Conservation (phyloP, 2,113 vertebrate genomes). For the Podarcis muralis region DNA sequence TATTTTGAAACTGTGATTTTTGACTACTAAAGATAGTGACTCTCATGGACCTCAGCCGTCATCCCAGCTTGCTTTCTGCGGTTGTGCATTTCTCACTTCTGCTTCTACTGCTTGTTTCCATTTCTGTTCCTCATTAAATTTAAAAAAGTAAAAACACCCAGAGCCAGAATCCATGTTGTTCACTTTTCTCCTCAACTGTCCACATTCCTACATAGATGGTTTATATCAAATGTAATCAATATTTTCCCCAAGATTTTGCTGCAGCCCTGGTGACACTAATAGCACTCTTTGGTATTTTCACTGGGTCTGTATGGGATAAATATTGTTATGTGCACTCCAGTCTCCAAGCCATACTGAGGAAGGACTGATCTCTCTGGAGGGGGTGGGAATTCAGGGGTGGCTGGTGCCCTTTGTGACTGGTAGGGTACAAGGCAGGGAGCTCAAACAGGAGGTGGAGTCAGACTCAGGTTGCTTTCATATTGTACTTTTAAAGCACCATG, state of each 20-base stretch:
- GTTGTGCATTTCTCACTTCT: constrained; percentile 3
- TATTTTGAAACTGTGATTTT: neutral
- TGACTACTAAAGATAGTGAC: constrained; percentile 2
- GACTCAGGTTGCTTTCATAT: too few species aligned
- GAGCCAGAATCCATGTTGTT: constrained; percentile 21
- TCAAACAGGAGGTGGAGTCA: too few species aligned
- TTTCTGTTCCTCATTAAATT: constrained; percentile 52
- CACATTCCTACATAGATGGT: rapidly evolving
- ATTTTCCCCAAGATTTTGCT: neutral
- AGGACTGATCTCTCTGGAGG: too few species aligned
- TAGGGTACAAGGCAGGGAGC: too few species aligned
- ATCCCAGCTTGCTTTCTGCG: neutral
- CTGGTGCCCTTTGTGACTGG: too few species aligned
- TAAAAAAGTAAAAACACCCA: constrained; percentile 28
- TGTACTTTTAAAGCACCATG: too few species aligned
- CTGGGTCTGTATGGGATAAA: constrained; percentile 1
- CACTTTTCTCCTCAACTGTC: neutral
- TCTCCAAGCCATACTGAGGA: too few species aligned
- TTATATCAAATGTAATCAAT: neutral
- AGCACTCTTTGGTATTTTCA: neutral
- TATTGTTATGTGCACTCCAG: too few species aligned
- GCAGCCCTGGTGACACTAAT: rapidly evolving
- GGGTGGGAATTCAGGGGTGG: too few species aligned
- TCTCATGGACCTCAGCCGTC: neutral
- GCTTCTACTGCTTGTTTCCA: neutral